Evolutionary conservation across 2,888 invertebrate genomes (phyloP), one percentile per base, ranked within the genome.

Genomic region (Ornithoptera alexandrae): DNA sequence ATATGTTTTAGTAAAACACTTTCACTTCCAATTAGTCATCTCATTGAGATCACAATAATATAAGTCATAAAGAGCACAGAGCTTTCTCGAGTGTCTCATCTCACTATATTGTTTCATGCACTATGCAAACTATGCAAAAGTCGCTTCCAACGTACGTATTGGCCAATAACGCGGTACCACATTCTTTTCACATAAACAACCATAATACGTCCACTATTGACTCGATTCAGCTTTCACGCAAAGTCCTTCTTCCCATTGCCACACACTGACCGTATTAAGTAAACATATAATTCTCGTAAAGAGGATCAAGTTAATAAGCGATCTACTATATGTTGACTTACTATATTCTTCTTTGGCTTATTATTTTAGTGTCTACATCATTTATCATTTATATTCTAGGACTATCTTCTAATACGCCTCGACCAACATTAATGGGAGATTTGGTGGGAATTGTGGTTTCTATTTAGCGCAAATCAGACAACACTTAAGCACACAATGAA

Each of bases 311-410:
- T 53, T 53, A 53, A n/a, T n/a, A 53, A 18, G 0, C 53, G 53
- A 53, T 53, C 53, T 18, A 53, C 7, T 53, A 53, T 2, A 18
- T 56, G 18, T 17, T 56, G 18, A 7, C 18, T 18, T 18, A 56
- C 56, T n/a, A 18, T 22, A 58, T 58, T 12, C 57, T 58, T 22
- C 57, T 58, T 58, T 58, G 57, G 57, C 22, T 58, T 58, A 58
- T 58, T 12, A 22, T 22, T 56, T 22, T 22, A n/a, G 4, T 58
- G n/a, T 58, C 12, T 15, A 22, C 7, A 58, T 12, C 4, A 5
- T n/a, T 12, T 24, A 10, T 58, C 22, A 58, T 58, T 58, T 18
- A n/a, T 58, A 22, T 7, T 0, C 62, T 22, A 22, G 24, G 22
- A 62, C 53, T 46, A 42, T 8, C 15, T 46, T 46, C 4, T 62